A percentile compares a stretch with the other conserved stretches of the same genome.
phyloP scores from a whole-genome alignment of 2,797 vertebrate genomes.

The Phyllotis vaccarum region DNA sequence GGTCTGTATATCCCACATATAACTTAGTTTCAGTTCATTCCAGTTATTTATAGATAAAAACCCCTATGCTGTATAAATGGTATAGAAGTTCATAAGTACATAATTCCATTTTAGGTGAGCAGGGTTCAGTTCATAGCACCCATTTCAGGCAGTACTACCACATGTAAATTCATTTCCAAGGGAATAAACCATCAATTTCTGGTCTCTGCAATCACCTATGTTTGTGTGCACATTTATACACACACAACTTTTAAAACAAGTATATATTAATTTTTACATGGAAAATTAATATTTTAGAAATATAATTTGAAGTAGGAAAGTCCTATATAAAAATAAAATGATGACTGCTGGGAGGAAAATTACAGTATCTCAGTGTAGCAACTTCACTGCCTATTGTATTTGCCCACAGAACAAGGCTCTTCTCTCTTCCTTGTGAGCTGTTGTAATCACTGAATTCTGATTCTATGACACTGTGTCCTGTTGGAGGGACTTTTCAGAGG shows the following conservation, averaged over 20 bases:
- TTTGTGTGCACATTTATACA: background rate
- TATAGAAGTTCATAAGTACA: background rate
- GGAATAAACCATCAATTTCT: background rate
- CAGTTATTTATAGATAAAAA: background rate
- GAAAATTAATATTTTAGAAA: too few species aligned
- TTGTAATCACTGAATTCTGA: conserved; percentile 65
- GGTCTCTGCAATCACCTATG: background rate
- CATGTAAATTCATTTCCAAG: background rate
- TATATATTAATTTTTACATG: too few species aligned
- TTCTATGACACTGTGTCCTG: conserved; percentile 48
- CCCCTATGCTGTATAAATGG: background rate
- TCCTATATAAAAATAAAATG: background rate
- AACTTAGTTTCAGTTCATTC: background rate
- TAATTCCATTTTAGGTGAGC: too few species aligned
- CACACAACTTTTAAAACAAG: too few species aligned
- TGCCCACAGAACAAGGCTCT: background rate
- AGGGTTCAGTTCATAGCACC: background rate
- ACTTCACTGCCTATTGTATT: conserved; percentile 47
- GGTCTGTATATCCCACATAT: background rate
- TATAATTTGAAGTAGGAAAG: background rate
- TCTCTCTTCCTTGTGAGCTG: conserved; percentile 66
- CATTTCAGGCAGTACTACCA: background rate
- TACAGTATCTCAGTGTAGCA: background rate
- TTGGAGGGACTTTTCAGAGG: conserved; percentile 53
- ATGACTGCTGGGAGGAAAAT: background rate